phyloP scores from a whole-genome alignment of 64 coral and sea anemone genomes.

The Anthopleura sola region DNA sequence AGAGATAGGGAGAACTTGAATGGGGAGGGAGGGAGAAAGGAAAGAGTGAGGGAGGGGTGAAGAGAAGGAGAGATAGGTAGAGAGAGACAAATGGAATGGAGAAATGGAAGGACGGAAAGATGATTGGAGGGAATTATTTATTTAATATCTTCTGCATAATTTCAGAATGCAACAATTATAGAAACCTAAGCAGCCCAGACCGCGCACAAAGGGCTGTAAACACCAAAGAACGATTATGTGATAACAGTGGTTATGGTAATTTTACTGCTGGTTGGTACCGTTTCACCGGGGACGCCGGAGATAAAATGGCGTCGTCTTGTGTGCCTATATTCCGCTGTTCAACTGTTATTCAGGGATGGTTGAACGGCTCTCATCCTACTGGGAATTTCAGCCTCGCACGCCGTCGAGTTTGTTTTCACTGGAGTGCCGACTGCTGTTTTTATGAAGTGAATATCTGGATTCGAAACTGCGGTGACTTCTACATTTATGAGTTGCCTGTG shows the following conservation, averaged over 20 bases:
- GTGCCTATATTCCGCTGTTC: neutral
- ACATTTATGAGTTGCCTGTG: neutral
- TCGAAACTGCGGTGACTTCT: neutral
- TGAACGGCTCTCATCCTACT: constrained; percentile 13
- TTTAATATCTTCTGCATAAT: neutral
- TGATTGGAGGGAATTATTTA: neutral
- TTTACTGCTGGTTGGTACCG: constrained; percentile 8
- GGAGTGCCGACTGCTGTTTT: neutral
- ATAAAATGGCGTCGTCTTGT: constrained; percentile 6
- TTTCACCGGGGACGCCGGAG: neutral
- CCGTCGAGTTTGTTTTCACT: constrained; percentile 12
- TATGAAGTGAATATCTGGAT: neutral
- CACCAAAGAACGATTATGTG: no score
- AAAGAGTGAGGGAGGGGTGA: no score
- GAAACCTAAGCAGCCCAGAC: neutral
- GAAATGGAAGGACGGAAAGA: neutral
- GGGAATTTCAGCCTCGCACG: neutral
- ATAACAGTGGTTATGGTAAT: no score
- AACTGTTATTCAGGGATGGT: neutral
- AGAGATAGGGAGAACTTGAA: no score
- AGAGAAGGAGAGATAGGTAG: no score
- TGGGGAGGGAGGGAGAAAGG: no score
- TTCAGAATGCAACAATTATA: constrained; percentile 2
- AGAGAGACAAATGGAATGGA: neutral
- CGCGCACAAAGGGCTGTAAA: neutral